Conservation (phyloP, 2,888 invertebrate genomes). For the Cartodere bifasciata region DNA sequence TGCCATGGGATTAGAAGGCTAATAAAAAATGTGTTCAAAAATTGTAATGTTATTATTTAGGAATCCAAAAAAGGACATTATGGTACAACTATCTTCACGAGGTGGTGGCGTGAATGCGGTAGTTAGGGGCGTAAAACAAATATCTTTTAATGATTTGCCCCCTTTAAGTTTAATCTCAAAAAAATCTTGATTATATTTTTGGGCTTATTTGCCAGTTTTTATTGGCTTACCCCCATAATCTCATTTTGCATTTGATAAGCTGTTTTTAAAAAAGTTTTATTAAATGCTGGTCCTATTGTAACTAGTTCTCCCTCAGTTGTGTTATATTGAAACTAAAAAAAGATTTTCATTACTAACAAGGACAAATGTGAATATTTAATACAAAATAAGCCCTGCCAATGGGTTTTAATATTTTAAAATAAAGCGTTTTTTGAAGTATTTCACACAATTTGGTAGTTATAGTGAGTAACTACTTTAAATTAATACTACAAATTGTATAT, state of each 20-base stretch:
- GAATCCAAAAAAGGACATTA: conserved; percentile 73
- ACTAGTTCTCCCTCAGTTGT: too few relatives aligned
- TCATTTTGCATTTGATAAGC: conserved; percentile 57
- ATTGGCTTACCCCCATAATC: conserved; percentile 42
- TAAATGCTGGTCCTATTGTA: conserved; percentile 70
- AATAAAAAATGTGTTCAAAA: too few relatives aligned
- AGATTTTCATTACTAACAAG: too few relatives aligned
- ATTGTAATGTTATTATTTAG: conserved; percentile 47
- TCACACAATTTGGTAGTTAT: too few relatives aligned
- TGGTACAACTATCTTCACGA: conserved; percentile 53
- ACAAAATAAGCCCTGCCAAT: too few relatives aligned
- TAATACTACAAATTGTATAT: too few relatives aligned
- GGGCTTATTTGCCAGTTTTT: background rate
- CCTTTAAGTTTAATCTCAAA: conserved; percentile 40
- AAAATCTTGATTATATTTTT: background rate
- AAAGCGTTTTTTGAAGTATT: too few relatives aligned
- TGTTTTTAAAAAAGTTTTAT: conserved; percentile 57
- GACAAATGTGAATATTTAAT: too few relatives aligned
- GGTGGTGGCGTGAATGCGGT: conserved; percentile 46
- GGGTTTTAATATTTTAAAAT: too few relatives aligned
- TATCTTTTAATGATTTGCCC: conserved; percentile 45
- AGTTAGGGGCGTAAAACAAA: conserved; percentile 77
- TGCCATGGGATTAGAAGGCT: conserved; percentile 18
- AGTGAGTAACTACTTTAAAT: too few relatives aligned
- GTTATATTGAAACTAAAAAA: too few relatives aligned